These are phyloP conservation scores for Mus spretus DNA, from an alignment of 2,797 vertebrate species.

Conservation along the genomic window DNA sequence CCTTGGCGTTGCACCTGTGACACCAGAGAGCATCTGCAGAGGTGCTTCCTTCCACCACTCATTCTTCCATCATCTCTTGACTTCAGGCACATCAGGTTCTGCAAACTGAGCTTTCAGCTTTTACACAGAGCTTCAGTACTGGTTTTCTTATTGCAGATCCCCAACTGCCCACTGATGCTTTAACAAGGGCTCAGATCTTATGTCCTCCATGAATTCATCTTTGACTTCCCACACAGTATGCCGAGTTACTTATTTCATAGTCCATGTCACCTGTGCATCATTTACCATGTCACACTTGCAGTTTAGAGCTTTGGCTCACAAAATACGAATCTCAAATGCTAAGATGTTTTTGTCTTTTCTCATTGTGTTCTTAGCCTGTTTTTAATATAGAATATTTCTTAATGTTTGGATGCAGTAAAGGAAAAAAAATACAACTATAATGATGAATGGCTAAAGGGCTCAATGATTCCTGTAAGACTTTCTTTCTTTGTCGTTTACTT, in stretches of 20 bases:
- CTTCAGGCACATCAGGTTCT: not conserved
- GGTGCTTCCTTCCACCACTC: not conserved
- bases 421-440: constrained; percentile 1
- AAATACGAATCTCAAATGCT: not conserved
- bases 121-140: not conserved
- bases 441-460: not conserved
- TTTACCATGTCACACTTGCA: not conserved
- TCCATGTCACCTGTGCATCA: not conserved
- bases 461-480: not conserved
- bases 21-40: too few species aligned
- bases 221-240: not conserved
- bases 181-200: not conserved
- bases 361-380: not conserved
- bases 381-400: constrained; percentile 20
- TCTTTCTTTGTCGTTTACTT: not conserved
- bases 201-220: not conserved
- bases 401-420: not conserved
- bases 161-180: not conserved
- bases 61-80: not conserved
- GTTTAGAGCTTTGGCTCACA: not conserved
- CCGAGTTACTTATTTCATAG: not conserved
- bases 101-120: not conserved
- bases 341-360: not conserved
- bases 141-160: not conserved
- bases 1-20: not conserved